Evolutionary conservation across 2,113 vertebrate species (phyloP), one percentile per base, ranked within the genome.

Genomic region (Mastomys coucha): DNA sequence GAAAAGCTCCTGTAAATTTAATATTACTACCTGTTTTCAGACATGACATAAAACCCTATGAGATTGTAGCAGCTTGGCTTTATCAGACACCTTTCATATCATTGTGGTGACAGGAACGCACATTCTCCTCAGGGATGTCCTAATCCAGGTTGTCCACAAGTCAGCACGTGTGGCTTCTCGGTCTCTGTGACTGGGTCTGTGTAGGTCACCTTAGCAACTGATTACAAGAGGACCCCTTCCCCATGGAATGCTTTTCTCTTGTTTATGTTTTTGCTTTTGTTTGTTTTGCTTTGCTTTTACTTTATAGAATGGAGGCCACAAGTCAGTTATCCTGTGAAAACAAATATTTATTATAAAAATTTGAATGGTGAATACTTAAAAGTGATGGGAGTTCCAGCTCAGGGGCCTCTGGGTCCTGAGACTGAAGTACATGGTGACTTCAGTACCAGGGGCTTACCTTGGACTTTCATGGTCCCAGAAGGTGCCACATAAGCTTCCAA

Each of bases 291-390:
- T 60, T 39, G 22, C 13, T 82, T 39, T 82, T 26, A 26, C 20
- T 82, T n/a, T 82, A 10, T 60, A 58, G 56, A 39, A 60, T 60
- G 36, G 36, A 60, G 63, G 42, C 28, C 20, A 49, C 11, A 1
- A 90, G 51, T 31, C 2, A n/a, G 28, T 16, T 22, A 24, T 53
- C 4, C 51, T 5, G 13, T 82, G 16, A 70, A 42, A 45, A 65
- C 36, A 28, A 13, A 77, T 28, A 24, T 12, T 58, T 65, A 89
- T 2, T 0, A 53, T 77, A 12, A 80, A 69, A 51, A 12, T 76
- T 60, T 93, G 53, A 96, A 90, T 7, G 17, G 19, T 56, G 22
- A n/a, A 90, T 20, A 22, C 8, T 93, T 63, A 67, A 91, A 89
- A 96, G 76, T n/a, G 63, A 84, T 10, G 31, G 76, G 51, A 93